Evolutionary conservation across 2,888 invertebrate species (phyloP).

Genomic region (Agrotis exclamationis): DNA sequence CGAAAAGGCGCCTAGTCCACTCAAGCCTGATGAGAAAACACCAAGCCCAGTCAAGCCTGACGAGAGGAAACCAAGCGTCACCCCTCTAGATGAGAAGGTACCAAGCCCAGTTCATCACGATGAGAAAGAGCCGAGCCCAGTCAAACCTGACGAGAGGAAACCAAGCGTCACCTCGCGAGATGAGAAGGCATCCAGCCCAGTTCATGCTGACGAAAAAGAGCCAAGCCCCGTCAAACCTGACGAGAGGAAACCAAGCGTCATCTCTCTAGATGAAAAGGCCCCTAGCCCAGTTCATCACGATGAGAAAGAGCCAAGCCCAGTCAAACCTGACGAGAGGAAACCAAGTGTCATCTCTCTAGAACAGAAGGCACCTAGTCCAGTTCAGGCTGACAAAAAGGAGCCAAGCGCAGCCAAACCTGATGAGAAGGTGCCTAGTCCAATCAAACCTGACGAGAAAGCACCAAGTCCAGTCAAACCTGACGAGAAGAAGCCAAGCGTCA

Average conservation of each 20-base stretch:
- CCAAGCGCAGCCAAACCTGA: neutral
- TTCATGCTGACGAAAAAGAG: neutral
- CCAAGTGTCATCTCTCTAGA: neutral
- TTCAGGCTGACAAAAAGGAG: neutral
- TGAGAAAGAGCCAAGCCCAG: neutral
- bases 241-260: neutral
- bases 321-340: neutral
- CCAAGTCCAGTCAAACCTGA: no score
- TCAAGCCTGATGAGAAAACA: constrained; percentile 8
- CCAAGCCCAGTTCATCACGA: neutral
- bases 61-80: neutral
- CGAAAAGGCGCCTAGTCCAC: constrained; percentile 23
- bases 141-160: neutral
- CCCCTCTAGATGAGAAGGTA: neutral
- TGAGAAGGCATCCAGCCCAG: neutral
- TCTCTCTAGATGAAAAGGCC: neutral
- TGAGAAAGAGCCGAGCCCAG: neutral
- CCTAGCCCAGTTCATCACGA: neutral
- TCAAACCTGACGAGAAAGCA: no score
- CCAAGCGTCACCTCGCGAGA: neutral
- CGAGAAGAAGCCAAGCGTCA: neutral
- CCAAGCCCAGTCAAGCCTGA: neutral
- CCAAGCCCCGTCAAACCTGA: neutral
- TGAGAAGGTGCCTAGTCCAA: constrained; percentile 16
- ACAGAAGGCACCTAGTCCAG: constrained; percentile 20